A percentile compares a stretch with the other conserved stretches of the same genome.
phyloP scores from a whole-genome alignment of 2,888 invertebrate species.

The Amphipyra berbera region DNA sequence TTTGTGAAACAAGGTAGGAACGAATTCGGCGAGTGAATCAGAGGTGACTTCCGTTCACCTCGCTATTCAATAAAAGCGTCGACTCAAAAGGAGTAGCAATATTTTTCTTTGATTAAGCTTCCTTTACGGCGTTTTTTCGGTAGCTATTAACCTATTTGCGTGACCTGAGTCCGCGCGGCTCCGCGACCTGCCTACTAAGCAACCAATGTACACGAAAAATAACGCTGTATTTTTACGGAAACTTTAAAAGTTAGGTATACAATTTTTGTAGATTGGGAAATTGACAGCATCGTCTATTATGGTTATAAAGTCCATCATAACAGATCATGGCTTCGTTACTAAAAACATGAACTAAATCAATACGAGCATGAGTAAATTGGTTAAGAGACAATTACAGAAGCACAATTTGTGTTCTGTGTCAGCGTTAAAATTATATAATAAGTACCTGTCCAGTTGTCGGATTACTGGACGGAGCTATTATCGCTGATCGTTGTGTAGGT shows the following conservation, averaged over 20 bases:
- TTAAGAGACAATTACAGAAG: conserved; percentile 19
- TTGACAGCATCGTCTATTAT: conserved; percentile 20
- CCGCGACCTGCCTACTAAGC: conserved; percentile 56
- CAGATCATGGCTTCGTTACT: conserved; percentile 15
- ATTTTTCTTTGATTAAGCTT: conserved; percentile 79
- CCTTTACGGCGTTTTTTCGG: conserved; percentile 74
- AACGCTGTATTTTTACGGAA: conserved; percentile 46
- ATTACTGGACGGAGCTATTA: conserved; percentile 46
- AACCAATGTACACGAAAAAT: conserved; percentile 50
- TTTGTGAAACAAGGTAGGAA: conserved; percentile 41
- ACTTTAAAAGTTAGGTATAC: conserved; percentile 43
- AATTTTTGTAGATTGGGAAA: conserved; percentile 31
- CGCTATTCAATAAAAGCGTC: conserved; percentile 63
- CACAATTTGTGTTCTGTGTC: conserved; percentile 42
- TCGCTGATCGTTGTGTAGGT: conserved; percentile 6
- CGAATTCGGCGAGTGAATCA: conserved; percentile 35
- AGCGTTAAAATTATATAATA: conserved; percentile 43
- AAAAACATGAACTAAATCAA: conserved; percentile 30
- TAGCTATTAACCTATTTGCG: conserved; percentile 82
- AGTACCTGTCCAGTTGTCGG: conserved; percentile 34
- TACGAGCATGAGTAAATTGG: conserved; percentile 12
- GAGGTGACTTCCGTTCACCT: conserved; percentile 53
- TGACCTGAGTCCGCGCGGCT: conserved; percentile 71
- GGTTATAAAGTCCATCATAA: conserved; percentile 16
- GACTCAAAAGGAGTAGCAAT: conserved; percentile 70